These are phyloP conservation scores for Metaphire vulgaris DNA, from an alignment of 1,140 invertebrate species.

Conservation along the genomic window DNA sequence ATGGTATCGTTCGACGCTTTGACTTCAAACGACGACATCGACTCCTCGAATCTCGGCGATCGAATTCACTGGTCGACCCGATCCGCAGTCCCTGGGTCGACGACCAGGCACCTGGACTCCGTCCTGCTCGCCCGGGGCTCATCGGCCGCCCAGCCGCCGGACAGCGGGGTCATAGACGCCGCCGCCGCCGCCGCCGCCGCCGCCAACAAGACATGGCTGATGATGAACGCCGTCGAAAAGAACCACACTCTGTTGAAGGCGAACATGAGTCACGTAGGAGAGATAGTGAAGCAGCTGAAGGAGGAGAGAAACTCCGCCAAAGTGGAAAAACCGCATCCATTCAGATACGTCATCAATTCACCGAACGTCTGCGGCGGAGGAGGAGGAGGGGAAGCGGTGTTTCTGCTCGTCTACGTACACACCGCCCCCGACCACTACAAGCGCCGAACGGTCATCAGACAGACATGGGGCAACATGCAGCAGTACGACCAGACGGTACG, in stretches of 20 bases:
- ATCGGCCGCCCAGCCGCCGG: background rate
- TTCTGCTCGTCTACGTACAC: conserved; percentile 39
- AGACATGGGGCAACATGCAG: conserved; percentile 45
- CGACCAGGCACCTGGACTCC: background rate
- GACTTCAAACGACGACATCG: background rate
- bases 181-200: no score
- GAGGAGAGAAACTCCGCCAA: background rate
- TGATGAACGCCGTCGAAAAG: background rate
- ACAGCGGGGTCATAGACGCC: background rate
- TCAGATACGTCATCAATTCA: conserved; percentile 33
- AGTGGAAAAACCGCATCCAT: conserved; percentile 33
- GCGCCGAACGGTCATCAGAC: conserved; percentile 42
- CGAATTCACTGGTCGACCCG: background rate
- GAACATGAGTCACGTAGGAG: conserved; percentile 25
- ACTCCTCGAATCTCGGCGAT: no score
- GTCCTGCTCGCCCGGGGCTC: background rate
- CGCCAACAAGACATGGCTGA: background rate
- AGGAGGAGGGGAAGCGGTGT: conserved; percentile 16
- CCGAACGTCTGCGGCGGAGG: conserved; percentile 13
- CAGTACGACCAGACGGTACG: conserved; percentile 33
- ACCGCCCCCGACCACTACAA: conserved; percentile 42
- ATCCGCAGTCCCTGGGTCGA: background rate
- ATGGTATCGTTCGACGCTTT: background rate
- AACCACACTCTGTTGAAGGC: conserved; percentile 28
- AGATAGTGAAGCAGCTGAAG: conserved; percentile 23